Evolutionary conservation across 2,113 vertebrate genomes (phyloP).

Genomic region (Carassius auratus): DNA sequence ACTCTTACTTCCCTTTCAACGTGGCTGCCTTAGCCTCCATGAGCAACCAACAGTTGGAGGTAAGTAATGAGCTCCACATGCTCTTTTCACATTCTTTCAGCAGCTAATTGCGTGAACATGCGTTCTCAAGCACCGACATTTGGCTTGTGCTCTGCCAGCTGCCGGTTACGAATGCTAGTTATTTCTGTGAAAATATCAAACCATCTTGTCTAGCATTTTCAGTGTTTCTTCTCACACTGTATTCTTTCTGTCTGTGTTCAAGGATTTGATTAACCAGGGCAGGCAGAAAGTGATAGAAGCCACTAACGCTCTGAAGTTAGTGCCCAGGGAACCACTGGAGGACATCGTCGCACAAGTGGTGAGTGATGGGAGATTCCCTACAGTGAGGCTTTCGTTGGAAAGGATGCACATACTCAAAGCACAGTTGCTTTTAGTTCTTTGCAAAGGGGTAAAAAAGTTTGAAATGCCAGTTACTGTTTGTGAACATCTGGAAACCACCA

Average conservation of each 20-base stretch:
- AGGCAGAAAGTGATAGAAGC: conserved; percentile 95
- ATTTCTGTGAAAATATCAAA: conserved; percentile 11
- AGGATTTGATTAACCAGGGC: conserved; percentile 98
- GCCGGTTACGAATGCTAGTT: conserved; percentile 59
- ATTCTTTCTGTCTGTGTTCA: conserved; percentile 16
- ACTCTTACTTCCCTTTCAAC: conserved; percentile 90
- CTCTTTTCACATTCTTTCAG: conserved; percentile 50
- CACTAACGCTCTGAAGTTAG: conserved; percentile 85
- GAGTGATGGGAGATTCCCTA: conserved; percentile 61
- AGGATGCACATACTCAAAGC: background rate
- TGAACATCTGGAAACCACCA: background rate
- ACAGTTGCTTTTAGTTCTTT: background rate
- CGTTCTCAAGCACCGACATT: conserved; percentile 44
- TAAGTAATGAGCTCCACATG: conserved; percentile 77
- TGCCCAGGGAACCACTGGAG: conserved; percentile 87
- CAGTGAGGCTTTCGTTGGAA: background rate
- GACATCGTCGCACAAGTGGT: conserved; percentile 88
- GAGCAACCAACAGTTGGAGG: conserved; percentile 97
- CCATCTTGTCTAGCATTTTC: background rate
- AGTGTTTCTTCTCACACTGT: background rate
- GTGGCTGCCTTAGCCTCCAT: conserved; percentile 91
- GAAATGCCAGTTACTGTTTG: background rate
- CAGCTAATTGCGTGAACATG: conserved; percentile 73
- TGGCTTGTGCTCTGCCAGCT: conserved; percentile 57
- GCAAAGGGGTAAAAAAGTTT: background rate